Base-by-base conservation (phyloP, 64 coral and sea anemone species). In the Stichodactyla mertensii region DNA sequence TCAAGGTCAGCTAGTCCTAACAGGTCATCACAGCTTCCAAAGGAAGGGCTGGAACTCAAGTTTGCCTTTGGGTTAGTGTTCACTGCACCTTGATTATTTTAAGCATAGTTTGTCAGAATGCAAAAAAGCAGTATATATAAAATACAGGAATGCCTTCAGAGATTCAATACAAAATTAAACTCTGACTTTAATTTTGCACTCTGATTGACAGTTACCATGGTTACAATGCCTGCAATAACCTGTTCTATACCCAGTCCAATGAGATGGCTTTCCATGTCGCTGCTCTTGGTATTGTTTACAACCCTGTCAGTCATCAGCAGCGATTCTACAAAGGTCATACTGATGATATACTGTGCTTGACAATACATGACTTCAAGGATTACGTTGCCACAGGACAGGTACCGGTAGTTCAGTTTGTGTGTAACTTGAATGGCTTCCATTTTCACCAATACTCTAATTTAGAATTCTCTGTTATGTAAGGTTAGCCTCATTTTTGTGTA, bases 321-420 rank as follows among this genome's bases (percentile, higher is more conserved):
- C 89, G 93, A 8, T 99, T 99, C 70, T 99, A 99, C 88, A 95
- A 90, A 59, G 93, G 93, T 19, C 96, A 99, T 67, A 95, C 82
- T 69, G 96, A 99, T 86, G 96, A 99, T 64, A 91, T 99, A 52
- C 86, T 99, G 2, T 99, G 96, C 82, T 83, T 99, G 1, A 99
- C 96, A 24, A 94, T 99, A 77, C 96, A 99, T 83, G 96, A 99
- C 70, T 81, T 88, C 88, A 92, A 95, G 55, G 96, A 99, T 80
- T 86, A 89, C 88, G 96, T 99, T 78, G 96, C 96, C 56, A 99
- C 96, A 60, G 96, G 96, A 52, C 96, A 99, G 96, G 96, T 98
- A 52, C 96, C 95, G 96, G 96, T 98, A 70, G 71, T 19, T 77
- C 9, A 26, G 10, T 77, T 45, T 45, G 36, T 45, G 36, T 45